Conservation (phyloP, 2,888 invertebrate genomes). For the Hirtodrosophila trivittata region DNA sequence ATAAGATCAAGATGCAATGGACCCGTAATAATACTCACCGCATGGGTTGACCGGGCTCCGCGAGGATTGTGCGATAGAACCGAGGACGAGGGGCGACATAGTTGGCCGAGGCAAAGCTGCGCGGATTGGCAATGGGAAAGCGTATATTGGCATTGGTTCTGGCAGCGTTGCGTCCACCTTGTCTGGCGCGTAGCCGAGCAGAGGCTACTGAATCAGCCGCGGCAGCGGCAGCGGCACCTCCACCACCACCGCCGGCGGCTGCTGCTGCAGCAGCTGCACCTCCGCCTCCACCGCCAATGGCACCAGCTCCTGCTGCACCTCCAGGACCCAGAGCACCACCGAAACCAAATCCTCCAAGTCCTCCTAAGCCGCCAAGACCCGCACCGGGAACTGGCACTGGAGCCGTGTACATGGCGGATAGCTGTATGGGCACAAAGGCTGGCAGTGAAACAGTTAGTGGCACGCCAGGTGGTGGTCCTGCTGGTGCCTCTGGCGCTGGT, state of each 20-base stretch:
- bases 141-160: conserved; percentile 51
- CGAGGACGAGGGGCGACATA: conserved; percentile 75
- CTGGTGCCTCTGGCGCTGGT: conserved; percentile 64
- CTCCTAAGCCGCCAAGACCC: conserved; percentile 47
- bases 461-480: conserved; percentile 74
- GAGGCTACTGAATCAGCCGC: conserved; percentile 1
- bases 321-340: conserved; percentile 3
- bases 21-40: conserved; percentile 32
- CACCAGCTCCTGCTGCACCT: conserved; percentile 1
- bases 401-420: conserved; percentile 84
- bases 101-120: conserved; percentile 72
- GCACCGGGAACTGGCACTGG: conserved; percentile 58
- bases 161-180: conserved; percentile 5
- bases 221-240: not conserved
- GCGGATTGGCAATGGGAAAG: conserved; percentile 72
- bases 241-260: conserved; percentile 20
- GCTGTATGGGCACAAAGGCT: conserved; percentile 82
- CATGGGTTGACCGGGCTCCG: conserved; percentile 44
- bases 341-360: conserved; percentile 36
- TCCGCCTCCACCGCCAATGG: conserved; percentile 14
- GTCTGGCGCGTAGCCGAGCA: conserved; percentile 1
- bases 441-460: conserved; percentile 82
- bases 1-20: not conserved
- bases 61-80: conserved; percentile 61
- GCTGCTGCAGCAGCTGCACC: conserved; percentile 25